Evolutionary conservation across 1,140 invertebrate species (phyloP).

Genomic region (Hylyphantes graminicola): DNA sequence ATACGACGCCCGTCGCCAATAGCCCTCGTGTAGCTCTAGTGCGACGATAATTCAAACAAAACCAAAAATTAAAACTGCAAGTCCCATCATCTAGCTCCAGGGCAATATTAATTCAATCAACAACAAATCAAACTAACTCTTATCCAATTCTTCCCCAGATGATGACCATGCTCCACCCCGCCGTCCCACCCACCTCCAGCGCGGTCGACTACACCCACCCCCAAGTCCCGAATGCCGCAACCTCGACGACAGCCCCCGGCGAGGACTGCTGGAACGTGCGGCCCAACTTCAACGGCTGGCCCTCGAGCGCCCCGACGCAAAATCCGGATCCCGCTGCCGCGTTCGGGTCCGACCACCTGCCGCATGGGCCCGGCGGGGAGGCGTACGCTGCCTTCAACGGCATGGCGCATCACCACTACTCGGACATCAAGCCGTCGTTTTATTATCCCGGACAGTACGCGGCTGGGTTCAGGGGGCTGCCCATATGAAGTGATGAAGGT

Average conservation of each 20-base stretch:
- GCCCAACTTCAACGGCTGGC: slow-evolving; percentile 47
- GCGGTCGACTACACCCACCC: slow-evolving; percentile 41
- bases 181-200: neutral
- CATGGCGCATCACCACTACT: slow-evolving; percentile 41
- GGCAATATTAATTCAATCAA: too few relatives aligned
- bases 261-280: slow-evolving; percentile 34
- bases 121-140: too few relatives aligned
- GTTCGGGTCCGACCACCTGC: slow-evolving; percentile 18
- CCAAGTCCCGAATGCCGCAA: slow-evolving; percentile 9
- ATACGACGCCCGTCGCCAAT: too few relatives aligned
- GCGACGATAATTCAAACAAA: too few relatives aligned
- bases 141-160: slow-evolving; percentile 13
- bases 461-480: slow-evolving; percentile 19
- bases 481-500: neutral
- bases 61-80: too few relatives aligned
- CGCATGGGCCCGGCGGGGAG: slow-evolving; percentile 13
- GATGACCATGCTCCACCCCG: slow-evolving; percentile 47
- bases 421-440: slow-evolving; percentile 55
- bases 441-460: slow-evolving; percentile 58
- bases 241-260: neutral
- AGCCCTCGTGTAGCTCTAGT: too few relatives aligned
- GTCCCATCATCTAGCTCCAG: too few relatives aligned
- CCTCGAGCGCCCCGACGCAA: neutral
- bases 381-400: slow-evolving; percentile 38
- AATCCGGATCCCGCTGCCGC: neutral